Percentiles rank a stretch among this genome's conserved stretches.
phyloP scores from a whole-genome alignment of 2,113 vertebrate species.

The Corythaixoides concolor region DNA sequence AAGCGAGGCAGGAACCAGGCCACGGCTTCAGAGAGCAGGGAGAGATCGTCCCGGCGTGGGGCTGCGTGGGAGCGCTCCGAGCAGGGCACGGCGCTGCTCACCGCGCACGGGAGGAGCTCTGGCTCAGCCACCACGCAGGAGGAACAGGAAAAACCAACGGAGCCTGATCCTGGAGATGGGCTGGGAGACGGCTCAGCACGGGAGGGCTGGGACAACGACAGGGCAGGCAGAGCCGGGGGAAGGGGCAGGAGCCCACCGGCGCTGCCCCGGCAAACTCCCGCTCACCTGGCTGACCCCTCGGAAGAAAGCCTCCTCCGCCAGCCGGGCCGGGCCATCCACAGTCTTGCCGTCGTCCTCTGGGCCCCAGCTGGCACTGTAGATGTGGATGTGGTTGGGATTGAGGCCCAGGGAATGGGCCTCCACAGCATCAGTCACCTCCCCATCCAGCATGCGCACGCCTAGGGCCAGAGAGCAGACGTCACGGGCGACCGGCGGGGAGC shows the following conservation, averaged over 20 bases:
- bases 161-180: background rate
- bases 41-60: rapidly evolving
- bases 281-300: conserved; percentile 92
- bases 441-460: conserved; percentile 98
- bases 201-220: background rate
- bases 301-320: conserved; percentile 93
- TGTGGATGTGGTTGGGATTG: conserved; percentile 86
- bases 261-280: rapidly evolving
- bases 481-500: rapidly evolving
- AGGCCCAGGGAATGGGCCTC: conserved; percentile 94
- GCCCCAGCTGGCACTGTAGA: conserved; percentile 85
- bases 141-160: conserved; percentile 51
- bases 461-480: background rate
- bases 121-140: background rate
- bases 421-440: conserved; percentile 95
- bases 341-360: conserved; percentile 73
- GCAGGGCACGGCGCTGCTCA: background rate
- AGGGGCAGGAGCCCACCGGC: background rate
- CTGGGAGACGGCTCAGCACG: background rate
- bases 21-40: rapidly evolving
- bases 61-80: background rate
- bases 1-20: background rate
- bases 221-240: background rate
- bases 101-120: background rate
- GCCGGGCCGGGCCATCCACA: conserved; percentile 84